phyloP scores from a whole-genome alignment of 1,140 invertebrate genomes.

The Heliconius nattereri region DNA sequence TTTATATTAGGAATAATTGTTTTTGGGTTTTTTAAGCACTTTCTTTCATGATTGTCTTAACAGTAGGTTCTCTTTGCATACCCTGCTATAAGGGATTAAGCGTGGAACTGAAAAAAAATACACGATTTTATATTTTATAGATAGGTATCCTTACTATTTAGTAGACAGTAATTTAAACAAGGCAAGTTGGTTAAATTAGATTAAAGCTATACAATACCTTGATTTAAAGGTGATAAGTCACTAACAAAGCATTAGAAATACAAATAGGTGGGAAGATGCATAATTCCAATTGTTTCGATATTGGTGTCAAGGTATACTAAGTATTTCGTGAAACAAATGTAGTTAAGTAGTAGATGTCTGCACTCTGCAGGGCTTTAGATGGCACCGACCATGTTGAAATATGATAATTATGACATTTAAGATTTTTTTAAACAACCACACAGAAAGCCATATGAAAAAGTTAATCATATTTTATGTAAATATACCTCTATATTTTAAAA shows the following conservation, averaged over 20 bases:
- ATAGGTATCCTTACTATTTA: not conserved
- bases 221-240: not conserved
- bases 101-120: not conserved
- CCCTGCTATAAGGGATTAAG: no score
- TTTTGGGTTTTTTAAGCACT: no score
- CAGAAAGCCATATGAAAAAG: no score
- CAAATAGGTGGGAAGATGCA: not conserved
- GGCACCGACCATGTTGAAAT: not conserved
- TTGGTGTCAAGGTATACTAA: slow-evolving; percentile 22
- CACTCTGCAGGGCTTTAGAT: not conserved
- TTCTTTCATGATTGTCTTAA: no score
- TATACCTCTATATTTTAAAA: no score
- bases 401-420: no score
- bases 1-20: no score
- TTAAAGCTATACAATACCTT: not conserved
- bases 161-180: not conserved
- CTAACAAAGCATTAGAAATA: not conserved
- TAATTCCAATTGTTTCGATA: slow-evolving; percentile 13
- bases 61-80: no score
- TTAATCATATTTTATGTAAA: no score
- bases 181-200: not conserved
- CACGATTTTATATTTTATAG: not conserved
- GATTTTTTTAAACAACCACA: no score
- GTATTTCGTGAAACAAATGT: not conserved
- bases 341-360: not conserved